These are phyloP conservation scores for Lethenteron camtschaticum DNA, from an alignment of 2,113 vertebrate species.

Conservation along the genomic window DNA sequence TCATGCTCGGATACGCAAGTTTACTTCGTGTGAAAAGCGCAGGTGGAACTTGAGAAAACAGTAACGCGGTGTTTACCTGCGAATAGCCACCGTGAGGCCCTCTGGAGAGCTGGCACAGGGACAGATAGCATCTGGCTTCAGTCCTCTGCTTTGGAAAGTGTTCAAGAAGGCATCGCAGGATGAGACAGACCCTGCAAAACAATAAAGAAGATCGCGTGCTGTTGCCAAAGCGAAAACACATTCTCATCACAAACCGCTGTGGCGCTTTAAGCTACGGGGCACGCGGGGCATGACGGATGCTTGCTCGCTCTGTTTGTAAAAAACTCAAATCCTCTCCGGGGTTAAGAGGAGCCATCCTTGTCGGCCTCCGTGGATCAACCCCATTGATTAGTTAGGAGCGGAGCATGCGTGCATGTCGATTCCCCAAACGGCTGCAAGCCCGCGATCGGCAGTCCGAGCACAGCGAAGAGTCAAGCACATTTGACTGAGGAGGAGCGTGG, in stretches of 20 bases:
- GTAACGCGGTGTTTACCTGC: slow-evolving; percentile 31
- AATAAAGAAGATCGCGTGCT: background rate
- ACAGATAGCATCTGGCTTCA: slow-evolving; percentile 78
- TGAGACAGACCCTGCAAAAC: slow-evolving; percentile 62
- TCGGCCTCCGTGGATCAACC: too few species aligned
- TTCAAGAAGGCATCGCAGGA: slow-evolving; percentile 93
- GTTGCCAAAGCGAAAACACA: background rate
- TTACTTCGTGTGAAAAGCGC: too few species aligned
- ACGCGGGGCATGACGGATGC: background rate
- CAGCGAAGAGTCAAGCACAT: too few species aligned
- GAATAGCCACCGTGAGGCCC: slow-evolving; percentile 68
- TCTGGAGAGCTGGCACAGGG: slow-evolving; percentile 75
- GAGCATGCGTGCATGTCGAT: too few species aligned
- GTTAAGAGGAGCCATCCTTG: too few species aligned
- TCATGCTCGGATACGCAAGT: too few species aligned
- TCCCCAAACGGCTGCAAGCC: too few species aligned
- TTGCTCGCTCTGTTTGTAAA: background rate
- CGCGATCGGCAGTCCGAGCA: too few species aligned
- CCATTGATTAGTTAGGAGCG: too few species aligned
- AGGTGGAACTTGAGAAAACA: background rate
- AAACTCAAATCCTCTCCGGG: too few species aligned
- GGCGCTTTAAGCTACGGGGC: background rate
- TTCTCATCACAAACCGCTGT: background rate
- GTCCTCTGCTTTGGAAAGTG: slow-evolving; percentile 67
- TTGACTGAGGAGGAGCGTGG: too few species aligned